phyloP scores from a whole-genome alignment of 2,888 invertebrate species.

The Trypoxylon attenuatum region DNA sequence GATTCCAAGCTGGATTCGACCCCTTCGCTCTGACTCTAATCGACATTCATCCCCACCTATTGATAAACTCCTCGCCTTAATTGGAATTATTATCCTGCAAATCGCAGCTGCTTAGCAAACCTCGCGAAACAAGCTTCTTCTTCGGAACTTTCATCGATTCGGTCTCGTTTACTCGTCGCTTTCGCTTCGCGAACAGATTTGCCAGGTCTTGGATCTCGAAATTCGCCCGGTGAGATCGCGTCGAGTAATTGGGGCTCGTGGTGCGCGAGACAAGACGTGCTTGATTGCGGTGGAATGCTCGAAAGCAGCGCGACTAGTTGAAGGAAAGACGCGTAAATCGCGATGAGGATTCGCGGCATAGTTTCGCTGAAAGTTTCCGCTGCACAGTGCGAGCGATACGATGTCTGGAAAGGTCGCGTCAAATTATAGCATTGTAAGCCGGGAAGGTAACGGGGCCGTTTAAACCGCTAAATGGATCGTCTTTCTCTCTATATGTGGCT shows the following conservation, averaged over 20 bases:
- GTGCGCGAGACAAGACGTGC: no score
- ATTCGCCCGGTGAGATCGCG: no score
- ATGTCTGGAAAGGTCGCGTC: no score
- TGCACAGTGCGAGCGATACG: no score
- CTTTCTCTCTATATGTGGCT: slow-evolving; percentile 61
- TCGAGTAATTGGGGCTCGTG: no score
- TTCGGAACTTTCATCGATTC: neutral
- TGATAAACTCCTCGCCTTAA: slow-evolving; percentile 58
- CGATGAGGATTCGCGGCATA: neutral
- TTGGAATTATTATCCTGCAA: slow-evolving; percentile 43
- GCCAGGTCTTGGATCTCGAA: no score
- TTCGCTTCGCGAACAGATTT: no score
- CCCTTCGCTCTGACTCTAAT: slow-evolving; percentile 53
- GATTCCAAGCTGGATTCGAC: slow-evolving; percentile 54
- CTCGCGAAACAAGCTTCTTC: neutral
- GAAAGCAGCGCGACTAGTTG: no score
- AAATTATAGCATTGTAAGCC: slow-evolving; percentile 55
- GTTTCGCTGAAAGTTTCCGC: neutral
- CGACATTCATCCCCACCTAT: slow-evolving; percentile 53
- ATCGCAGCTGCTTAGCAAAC: slow-evolving; percentile 25
- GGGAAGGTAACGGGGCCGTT: slow-evolving; percentile 50
- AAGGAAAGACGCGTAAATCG: neutral
- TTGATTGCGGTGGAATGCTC: no score
- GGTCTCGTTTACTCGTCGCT: neutral
- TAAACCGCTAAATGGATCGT: slow-evolving; percentile 58